phyloP scores from a whole-genome alignment of 2,888 invertebrate genomes.

The Drosophila parthenogenetica region DNA sequence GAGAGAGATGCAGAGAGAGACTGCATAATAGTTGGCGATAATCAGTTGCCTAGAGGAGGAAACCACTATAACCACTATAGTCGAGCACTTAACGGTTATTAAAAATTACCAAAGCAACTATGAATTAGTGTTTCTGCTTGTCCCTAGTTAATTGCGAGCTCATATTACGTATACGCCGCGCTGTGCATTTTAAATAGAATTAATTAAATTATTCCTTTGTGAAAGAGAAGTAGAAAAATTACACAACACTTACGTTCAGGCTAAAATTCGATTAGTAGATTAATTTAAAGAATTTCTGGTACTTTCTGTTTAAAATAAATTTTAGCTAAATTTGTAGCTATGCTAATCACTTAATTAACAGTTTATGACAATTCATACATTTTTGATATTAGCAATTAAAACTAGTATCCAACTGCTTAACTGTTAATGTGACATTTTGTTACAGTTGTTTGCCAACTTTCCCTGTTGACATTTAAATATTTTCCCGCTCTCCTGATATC shows the following conservation, averaged over 20 bases:
- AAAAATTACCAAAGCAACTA: slow-evolving; percentile 30
- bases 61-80: slow-evolving; percentile 21
- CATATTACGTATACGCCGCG: slow-evolving; percentile 23
- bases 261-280: no score
- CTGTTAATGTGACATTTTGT: slow-evolving; percentile 37
- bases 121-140: slow-evolving; percentile 24
- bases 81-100: slow-evolving; percentile 46
- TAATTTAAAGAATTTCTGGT: no score
- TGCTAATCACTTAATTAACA: neutral
- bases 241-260: no score
- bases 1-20: neutral
- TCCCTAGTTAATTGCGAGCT: slow-evolving; percentile 4
- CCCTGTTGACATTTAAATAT: slow-evolving; percentile 18
- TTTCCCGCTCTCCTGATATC: neutral
- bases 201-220: neutral
- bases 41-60: slow-evolving; percentile 24
- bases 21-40: slow-evolving; percentile 13
- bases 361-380: slow-evolving; percentile 11
- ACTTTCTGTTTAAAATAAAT: no score
- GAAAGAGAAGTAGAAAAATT: neutral
- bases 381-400: slow-evolving; percentile 2
- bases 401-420: slow-evolving; percentile 19
- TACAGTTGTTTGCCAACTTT: slow-evolving; percentile 10
- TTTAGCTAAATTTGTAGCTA: no score
- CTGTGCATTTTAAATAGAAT: neutral